Base-by-base conservation (phyloP, 2,797 vertebrate genomes). In the Parotocinclus haroldoi region DNA sequence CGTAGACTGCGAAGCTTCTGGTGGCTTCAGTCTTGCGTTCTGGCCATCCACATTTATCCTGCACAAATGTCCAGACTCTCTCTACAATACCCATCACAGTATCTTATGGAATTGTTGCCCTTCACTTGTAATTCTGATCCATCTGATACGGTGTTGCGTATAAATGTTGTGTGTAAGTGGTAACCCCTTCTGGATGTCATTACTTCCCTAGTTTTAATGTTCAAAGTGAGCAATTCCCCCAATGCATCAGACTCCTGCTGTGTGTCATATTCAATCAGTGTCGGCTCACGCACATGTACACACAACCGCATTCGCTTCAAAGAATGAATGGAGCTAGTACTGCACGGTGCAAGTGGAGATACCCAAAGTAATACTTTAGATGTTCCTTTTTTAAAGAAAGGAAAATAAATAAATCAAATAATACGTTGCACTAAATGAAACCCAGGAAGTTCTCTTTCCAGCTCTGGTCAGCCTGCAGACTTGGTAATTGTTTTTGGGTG, bases 251-350 rank as follows among this genome's bases (percentile, higher is more conserved):
- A 65, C 50, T 66, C 71, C 63, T 70, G 53, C 68, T 82, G 56
- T 66, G 79, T 79, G 81, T 83, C 83, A 78, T 66, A 80, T 76
- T 49, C 73, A 79, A 77, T 85, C 74, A 79, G 76, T 71, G 67
- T 88, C 83, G 80, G 71, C 83, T 78, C 65, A 63, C 71, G 74
- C 56, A 53, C 72, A 63, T 73, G 61, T 63, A 58, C 66, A 39
- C 13, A 27, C 27, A 27, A 27, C 2, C 27, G 5, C 60, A 76
- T 77, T 72, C 68, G 63, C 51, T 61, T 58, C 16, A 58, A 37
- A 69, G 42, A 42, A 11, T 42, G 1, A 36, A 63, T 55, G 5
- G 69, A 46, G 52, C 52, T 64, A 58, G 58, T 64, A 10, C 27
- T 46, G 48, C 60, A 58, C n/a, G 66, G 13, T 61, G 58, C 71